Percentiles rank a stretch among this genome's conserved stretches.
These are phyloP conservation scores for Abscondita cerata DNA, from an alignment of 2,888 invertebrate genomes.

Conservation along the genomic window DNA sequence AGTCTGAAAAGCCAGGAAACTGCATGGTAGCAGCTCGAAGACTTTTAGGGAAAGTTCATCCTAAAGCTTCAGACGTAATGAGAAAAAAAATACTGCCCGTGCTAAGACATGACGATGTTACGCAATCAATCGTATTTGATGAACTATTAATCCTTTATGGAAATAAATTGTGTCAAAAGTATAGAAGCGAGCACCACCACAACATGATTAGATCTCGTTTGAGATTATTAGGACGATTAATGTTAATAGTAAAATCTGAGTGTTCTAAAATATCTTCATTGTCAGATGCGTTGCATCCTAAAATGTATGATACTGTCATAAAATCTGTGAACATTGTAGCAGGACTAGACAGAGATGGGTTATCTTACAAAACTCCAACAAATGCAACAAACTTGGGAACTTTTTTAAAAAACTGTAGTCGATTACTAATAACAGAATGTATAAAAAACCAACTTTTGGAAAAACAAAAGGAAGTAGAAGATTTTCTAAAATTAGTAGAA, in stretches of 20 bases:
- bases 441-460: slow-evolving; percentile 1
- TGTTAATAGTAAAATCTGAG: background rate
- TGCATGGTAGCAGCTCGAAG: background rate
- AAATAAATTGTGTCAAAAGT: background rate
- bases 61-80: background rate
- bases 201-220: background rate
- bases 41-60: background rate
- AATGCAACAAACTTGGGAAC: background rate
- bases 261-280: too few species aligned
- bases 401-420: background rate
- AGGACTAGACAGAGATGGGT: too few species aligned
- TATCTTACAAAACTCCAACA: background rate
- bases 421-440: background rate
- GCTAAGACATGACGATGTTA: background rate
- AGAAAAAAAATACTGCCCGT: background rate
- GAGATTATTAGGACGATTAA: background rate
- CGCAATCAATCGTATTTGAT: background rate
- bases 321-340: too few species aligned
- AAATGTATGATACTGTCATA: too few species aligned
- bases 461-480: background rate
- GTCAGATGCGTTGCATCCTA: too few species aligned
- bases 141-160: background rate
- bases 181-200: background rate
- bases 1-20: background rate
- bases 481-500: background rate